Evolutionary conservation across 2,888 invertebrate species (phyloP), one percentile per base, ranked within the genome.

Genomic region (Amiota mariae): DNA sequence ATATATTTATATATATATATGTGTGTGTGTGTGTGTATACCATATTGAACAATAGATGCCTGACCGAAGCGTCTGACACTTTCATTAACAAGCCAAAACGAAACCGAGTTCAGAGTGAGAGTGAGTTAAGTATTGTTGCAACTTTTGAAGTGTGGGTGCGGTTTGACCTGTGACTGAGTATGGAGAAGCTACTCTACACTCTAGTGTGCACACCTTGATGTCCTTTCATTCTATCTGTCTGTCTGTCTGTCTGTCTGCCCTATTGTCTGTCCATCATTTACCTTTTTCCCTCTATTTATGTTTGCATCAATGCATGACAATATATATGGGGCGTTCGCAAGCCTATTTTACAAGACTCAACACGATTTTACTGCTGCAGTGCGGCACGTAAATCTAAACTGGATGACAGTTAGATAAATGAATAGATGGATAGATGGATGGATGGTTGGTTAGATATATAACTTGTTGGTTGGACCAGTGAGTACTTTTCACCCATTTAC

Each of bases 351-450:
- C 36, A 6, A 1, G 36, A 36, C 36, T 36, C 3, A 6, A 36
- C 36, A 6, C 36, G 6, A 36, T 36, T 36, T 36, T 36, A 36
- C 36, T 79, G 82, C 84, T 83, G 83, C 86, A 83, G 73, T 83
- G 83, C 83, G 86, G 86, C 83, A 83, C 83, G 83, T 83, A 83
- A 83, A 83, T 83, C 83, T 85, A 83, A 86, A 83, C 86, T 86
- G 84, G 63, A 4, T 63, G 63, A 63, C 63, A 63, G 46, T 8
- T 15, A 63, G 63, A 12, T 63, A 63, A 46, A 61, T 61, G n/a
- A 36, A 11, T 36, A 24, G 61, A 61, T 61, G 36, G 61, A 61
- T 24, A 13, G 36, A 20, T 61, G 36, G 61, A 18, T 15, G 18
- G 59, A 18, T 57, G 57, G 18, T n/a, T 59, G 18, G 18, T 11